phyloP scores from a whole-genome alignment of 2,888 invertebrate genomes.

The Hyles lineata region DNA sequence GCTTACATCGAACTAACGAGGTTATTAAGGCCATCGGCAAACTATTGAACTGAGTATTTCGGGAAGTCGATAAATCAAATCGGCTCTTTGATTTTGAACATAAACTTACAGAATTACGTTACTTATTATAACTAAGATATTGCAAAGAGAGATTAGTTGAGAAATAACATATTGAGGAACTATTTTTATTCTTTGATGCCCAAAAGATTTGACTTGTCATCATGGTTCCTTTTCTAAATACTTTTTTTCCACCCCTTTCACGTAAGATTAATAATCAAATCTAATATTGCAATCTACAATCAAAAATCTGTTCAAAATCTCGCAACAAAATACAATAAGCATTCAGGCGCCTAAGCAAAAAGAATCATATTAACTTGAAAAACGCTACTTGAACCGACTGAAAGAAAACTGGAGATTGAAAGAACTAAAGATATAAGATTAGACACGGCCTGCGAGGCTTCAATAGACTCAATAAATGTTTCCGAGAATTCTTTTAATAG shows the following conservation, averaged over 20 bases:
- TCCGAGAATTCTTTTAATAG: constrained; percentile 17
- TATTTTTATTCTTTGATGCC: too few relatives aligned
- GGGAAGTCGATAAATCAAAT: not conserved
- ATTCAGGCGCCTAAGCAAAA: not conserved
- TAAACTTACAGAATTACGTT: too few relatives aligned
- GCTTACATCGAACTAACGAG: constrained; percentile 1
- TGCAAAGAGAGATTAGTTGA: not conserved
- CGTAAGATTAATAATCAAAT: too few relatives aligned
- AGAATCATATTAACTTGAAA: constrained; percentile 3
- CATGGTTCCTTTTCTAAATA: too few relatives aligned
- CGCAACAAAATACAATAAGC: not conserved
- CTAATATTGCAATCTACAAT: too few relatives aligned
- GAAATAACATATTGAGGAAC: not conserved
- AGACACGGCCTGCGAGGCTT: constrained; percentile 18
- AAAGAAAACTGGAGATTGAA: constrained; percentile 25
- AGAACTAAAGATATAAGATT: constrained; percentile 23
- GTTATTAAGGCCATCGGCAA: not conserved
- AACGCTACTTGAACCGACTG: constrained; percentile 11
- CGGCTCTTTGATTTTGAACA: not conserved
- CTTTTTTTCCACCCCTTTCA: too few relatives aligned
- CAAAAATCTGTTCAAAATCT: not conserved
- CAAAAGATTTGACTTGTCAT: too few relatives aligned
- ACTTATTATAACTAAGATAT: too few relatives aligned
- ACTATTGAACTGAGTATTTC: not conserved
- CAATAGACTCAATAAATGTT: constrained; percentile 22